Evolutionary conservation across 2,797 vertebrate genomes (phyloP).

Genomic region (Valencia hispanica): DNA sequence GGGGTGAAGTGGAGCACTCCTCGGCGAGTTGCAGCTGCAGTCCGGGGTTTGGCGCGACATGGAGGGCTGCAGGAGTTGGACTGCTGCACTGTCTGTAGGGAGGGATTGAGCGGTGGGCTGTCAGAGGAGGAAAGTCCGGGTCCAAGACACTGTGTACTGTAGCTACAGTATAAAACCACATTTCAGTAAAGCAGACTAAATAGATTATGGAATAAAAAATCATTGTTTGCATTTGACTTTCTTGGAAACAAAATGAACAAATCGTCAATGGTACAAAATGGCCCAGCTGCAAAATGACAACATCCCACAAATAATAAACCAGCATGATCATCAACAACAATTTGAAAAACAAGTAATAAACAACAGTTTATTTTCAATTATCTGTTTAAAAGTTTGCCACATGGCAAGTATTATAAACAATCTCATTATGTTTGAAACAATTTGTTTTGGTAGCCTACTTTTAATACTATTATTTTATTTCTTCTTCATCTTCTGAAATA

Average conservation of each 20-base stretch:
- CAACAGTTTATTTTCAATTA: neutral
- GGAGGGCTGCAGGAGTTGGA: too few relatives aligned
- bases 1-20: too few relatives aligned
- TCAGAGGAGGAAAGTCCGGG: too few relatives aligned
- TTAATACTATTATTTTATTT: neutral
- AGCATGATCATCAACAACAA: neutral
- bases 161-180: neutral
- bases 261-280: neutral
- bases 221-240: neutral
- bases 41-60: too few relatives aligned
- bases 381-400: neutral
- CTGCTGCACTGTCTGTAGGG: too few relatives aligned
- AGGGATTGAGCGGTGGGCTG: too few relatives aligned
- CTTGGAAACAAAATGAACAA: neutral
- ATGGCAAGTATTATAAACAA: neutral
- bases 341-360: neutral
- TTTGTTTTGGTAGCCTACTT: neutral
- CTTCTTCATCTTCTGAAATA: neutral
- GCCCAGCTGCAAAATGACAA: neutral
- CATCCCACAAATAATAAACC: neutral
- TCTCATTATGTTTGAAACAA: neutral
- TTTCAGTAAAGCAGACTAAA: neutral
- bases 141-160: neutral
- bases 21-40: too few relatives aligned
- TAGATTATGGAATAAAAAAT: neutral